Evolutionary conservation across 2,113 vertebrate species (phyloP).

Genomic region (Mola mola): DNA sequence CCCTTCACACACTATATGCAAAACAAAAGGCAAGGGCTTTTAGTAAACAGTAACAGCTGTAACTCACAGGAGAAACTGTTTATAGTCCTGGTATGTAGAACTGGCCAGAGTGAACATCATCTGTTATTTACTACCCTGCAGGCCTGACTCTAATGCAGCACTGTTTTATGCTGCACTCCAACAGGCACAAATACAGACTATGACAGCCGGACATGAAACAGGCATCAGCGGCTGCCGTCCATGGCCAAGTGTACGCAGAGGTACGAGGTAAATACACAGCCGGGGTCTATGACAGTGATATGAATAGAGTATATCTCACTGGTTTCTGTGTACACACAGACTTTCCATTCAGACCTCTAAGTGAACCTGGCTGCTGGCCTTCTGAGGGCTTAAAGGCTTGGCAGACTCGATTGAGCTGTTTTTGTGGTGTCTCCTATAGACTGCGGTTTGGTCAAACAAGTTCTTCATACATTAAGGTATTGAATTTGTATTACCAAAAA

Average conservation of each 20-base stretch:
- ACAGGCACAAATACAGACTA: conserved; percentile 40
- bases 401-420: conserved; percentile 41
- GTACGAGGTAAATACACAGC: conserved; percentile 51
- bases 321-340: conserved; percentile 64
- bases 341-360: conserved; percentile 73
- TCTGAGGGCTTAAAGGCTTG: conserved; percentile 47
- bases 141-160: conserved; percentile 54
- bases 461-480: conserved; percentile 37
- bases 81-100: conserved; percentile 74
- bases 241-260: conserved; percentile 51
- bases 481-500: conserved; percentile 59
- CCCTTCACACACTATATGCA: conserved; percentile 53
- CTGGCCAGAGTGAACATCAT: conserved; percentile 69
- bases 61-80: conserved; percentile 76
- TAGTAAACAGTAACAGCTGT: conserved; percentile 78
- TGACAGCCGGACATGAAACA: conserved; percentile 72
- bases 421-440: conserved; percentile 44
- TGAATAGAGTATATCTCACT: conserved; percentile 60
- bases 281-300: conserved; percentile 60
- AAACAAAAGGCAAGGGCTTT: conserved; percentile 73
- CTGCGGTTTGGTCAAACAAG: conserved; percentile 50
- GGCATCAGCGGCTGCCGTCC: conserved; percentile 46
- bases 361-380: conserved; percentile 66
- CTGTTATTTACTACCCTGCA: conserved; percentile 73
- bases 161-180: conserved; percentile 62